Percentiles rank a stretch among this genome's conserved stretches.
Conservation (phyloP, 2,113 vertebrate species). For the Marmota flaviventris region DNA sequence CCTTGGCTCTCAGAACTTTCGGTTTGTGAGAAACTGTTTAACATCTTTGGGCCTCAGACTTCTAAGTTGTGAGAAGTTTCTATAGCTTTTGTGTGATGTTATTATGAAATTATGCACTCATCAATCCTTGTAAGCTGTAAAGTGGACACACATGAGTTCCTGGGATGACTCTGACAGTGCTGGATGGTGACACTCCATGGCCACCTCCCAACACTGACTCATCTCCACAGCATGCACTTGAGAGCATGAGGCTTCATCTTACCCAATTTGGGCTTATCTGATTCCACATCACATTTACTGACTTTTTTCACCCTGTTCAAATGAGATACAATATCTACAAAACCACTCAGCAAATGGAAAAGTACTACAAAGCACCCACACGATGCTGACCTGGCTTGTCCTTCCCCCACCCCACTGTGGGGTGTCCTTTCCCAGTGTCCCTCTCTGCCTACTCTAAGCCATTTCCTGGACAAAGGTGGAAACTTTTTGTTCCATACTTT, state of each 20-base stretch:
- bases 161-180: too few relatives aligned
- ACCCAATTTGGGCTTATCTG: not conserved
- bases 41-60: not conserved
- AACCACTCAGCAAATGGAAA: not conserved
- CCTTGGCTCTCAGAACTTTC: too few relatives aligned
- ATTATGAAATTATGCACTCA: not conserved
- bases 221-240: not conserved
- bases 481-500: not conserved
- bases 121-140: not conserved
- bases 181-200: too few relatives aligned
- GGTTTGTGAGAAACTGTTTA: not conserved
- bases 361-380: not conserved
- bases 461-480: not conserved
- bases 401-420: fast-evolving
- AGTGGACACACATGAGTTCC: too few relatives aligned
- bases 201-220: not conserved
- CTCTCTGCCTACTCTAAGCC: not conserved
- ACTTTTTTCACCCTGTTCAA: not conserved
- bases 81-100: not conserved
- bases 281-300: not conserved
- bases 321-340: not conserved
- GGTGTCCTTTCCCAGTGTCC: too few relatives aligned
- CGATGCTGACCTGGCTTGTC: too few relatives aligned
- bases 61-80: not conserved
- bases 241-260: not conserved